A percentile compares a stretch with the other conserved stretches of the same genome.
Conservation (phyloP, 1,140 invertebrate genomes). For the Drosophila serrata region DNA sequence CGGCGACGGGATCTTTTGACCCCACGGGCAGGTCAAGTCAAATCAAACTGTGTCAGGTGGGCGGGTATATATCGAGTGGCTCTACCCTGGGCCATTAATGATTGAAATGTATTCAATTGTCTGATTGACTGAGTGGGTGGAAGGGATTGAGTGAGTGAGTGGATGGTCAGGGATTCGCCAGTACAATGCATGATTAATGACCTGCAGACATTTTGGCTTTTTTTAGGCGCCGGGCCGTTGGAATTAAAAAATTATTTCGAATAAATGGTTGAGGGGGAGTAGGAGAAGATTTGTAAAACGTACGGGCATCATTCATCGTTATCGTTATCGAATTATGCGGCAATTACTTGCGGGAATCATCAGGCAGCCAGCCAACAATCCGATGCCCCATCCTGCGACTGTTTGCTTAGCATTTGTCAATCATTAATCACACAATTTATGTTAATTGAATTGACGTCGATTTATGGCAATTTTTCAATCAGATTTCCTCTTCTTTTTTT, state of each 20-base stretch:
- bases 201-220: slow-evolving; percentile 43
- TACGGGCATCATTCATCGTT: slow-evolving; percentile 51
- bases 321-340: slow-evolving; percentile 71
- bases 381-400: slow-evolving; percentile 11
- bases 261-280: neutral
- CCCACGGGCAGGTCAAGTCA: slow-evolving; percentile 62
- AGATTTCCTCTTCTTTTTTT: slow-evolving; percentile 29
- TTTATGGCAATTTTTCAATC: slow-evolving; percentile 77
- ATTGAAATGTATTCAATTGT: slow-evolving; percentile 83
- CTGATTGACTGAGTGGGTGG: slow-evolving; percentile 68
- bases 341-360: slow-evolving; percentile 61
- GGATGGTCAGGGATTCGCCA: slow-evolving; percentile 37
- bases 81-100: slow-evolving; percentile 53
- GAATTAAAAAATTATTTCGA: slow-evolving; percentile 79
- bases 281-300: slow-evolving; percentile 42
- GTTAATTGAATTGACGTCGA: slow-evolving; percentile 80
- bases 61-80: slow-evolving; percentile 11
- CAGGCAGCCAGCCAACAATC: no score
- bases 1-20: slow-evolving; percentile 27
- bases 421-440: slow-evolving; percentile 81
- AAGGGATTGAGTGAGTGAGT: slow-evolving; percentile 1
- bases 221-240: slow-evolving; percentile 33
- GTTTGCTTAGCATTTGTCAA: slow-evolving; percentile 73
- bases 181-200: slow-evolving; percentile 81
- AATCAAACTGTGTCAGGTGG: slow-evolving; percentile 62